Evolutionary conservation across 2,113 vertebrate species (phyloP).

Genomic region (Entomyzon cyanotis): DNA sequence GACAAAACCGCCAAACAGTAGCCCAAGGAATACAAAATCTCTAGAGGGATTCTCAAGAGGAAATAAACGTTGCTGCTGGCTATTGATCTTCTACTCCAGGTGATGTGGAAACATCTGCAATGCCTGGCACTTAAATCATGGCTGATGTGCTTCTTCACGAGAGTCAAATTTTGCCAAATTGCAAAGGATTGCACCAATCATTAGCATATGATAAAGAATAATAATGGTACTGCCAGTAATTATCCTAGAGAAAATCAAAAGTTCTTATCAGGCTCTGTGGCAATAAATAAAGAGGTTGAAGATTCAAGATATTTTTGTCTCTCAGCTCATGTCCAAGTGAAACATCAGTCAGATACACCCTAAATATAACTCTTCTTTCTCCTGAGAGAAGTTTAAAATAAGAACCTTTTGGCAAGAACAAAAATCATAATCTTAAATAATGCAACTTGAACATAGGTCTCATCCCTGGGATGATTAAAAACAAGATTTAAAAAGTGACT

Average conservation of each 20-base stretch:
- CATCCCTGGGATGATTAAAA: not conserved
- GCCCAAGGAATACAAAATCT: not conserved
- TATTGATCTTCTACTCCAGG: not conserved
- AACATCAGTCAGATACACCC: not conserved
- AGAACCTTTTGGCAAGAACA: not conserved
- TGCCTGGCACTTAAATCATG: not conserved
- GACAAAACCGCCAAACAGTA: not conserved
- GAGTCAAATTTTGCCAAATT: not conserved
- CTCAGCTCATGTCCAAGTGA: not conserved
- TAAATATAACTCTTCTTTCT: not conserved
- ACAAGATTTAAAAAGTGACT: not conserved
- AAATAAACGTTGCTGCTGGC: not conserved
- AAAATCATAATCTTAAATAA: not conserved
- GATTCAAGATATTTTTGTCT: not conserved
- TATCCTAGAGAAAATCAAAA: not conserved
- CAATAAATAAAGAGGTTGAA: not conserved
- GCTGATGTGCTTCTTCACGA: not conserved
- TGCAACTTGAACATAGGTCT: not conserved
- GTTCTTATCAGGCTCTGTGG: not conserved
- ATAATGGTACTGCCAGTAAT: not conserved
- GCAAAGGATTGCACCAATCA: not conserved
- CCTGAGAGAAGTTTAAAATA: not conserved
- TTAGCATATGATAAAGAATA: not conserved
- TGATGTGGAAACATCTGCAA: not conserved
- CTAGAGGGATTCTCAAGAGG: not conserved